Percentiles rank a stretch among this genome's conserved stretches.
These are phyloP conservation scores for Microctonus brassicae DNA, from an alignment of 2,888 invertebrate genomes.

Conservation along the genomic window DNA sequence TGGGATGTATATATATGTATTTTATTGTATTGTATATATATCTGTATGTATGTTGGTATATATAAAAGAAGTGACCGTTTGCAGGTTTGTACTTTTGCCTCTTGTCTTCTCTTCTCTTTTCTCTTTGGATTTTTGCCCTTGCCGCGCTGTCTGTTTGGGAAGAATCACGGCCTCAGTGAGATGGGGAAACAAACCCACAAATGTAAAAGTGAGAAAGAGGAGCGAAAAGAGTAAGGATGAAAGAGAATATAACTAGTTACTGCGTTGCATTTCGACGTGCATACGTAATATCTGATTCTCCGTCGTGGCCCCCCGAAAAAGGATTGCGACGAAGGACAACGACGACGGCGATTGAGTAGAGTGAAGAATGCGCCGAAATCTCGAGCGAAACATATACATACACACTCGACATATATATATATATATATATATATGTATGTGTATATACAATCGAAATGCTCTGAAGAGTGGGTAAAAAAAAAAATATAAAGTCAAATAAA, in stretches of 20 bases:
- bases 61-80: not conserved
- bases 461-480: too few species aligned
- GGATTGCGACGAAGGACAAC: slow-evolving; percentile 18
- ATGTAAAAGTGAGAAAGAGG: slow-evolving; percentile 35
- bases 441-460: too few species aligned
- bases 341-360: slow-evolving; percentile 15
- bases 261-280: slow-evolving; percentile 60
- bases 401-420: not conserved
- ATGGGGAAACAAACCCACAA: slow-evolving; percentile 32
- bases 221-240: slow-evolving; percentile 36
- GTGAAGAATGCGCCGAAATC: slow-evolving; percentile 28
- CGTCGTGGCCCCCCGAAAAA: slow-evolving; percentile 45
- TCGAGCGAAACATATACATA: not conserved
- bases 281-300: slow-evolving; percentile 67
- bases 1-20: too few species aligned
- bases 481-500: not conserved
- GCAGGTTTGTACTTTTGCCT: not conserved
- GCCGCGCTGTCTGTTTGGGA: slow-evolving; percentile 15
- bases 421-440: too few species aligned
- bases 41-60: not conserved
- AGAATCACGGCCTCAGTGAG: slow-evolving; percentile 31
- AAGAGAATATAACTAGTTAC: slow-evolving; percentile 51
- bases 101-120: not conserved
- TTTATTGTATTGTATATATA: too few species aligned
- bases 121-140: not conserved